A percentile compares a stretch with the other conserved stretches of the same genome.
Conservation (phyloP, 2,797 vertebrate species). For the Oreochromis grahami region DNA sequence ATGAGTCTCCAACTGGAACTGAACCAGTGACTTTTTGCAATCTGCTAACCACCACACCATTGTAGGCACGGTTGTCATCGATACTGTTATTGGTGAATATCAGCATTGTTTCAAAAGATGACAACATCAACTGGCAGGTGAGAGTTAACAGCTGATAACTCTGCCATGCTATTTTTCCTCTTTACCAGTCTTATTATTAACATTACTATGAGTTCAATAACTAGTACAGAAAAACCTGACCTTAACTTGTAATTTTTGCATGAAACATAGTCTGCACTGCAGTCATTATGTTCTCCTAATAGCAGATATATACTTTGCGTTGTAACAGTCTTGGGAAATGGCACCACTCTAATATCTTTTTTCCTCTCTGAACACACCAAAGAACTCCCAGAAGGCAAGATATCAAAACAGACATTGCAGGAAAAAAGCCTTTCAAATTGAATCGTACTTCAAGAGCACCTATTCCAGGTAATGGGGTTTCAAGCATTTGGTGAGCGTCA, state of each 20-base stretch:
- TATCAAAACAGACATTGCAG: not conserved
- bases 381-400: not conserved
- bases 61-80: rapidly evolving
- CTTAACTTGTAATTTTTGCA: not conserved
- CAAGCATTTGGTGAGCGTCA: not conserved
- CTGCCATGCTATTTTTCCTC: not conserved
- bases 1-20: not conserved
- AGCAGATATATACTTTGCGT: not conserved
- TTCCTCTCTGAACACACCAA: not conserved
- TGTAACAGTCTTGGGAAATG: not conserved
- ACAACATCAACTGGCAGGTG: not conserved
- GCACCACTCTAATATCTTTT: not conserved
- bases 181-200: not conserved
- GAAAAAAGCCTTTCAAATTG: not conserved
- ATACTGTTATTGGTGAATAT: not conserved
- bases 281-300: not conserved
- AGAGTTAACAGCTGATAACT: not conserved
- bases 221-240: not conserved
- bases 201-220: not conserved
- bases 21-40: not conserved
- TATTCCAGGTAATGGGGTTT: constrained; percentile 2
- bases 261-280: not conserved
- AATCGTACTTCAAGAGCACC: constrained; percentile 6
- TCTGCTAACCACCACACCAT: not conserved
- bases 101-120: not conserved